Base-by-base conservation (phyloP, 2,797 vertebrate species). In the Coranthus polyacanthus region DNA sequence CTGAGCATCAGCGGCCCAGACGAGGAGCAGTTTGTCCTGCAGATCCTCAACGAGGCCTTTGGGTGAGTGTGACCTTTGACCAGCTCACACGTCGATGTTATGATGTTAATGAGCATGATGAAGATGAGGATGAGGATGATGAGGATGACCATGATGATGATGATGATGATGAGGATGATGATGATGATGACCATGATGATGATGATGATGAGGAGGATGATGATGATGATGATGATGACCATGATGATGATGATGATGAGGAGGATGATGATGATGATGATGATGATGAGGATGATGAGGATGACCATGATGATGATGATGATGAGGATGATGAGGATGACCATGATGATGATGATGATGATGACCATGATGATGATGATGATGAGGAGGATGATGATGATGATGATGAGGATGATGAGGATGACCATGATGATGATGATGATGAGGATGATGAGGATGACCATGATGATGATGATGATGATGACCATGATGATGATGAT, bases 331-430 rank as follows among this genome's bases (percentile, higher is more conserved):
- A n/a, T n/a, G n/a, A n/a, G n/a, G n/a, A n/a, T n/a, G n/a, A n/a
- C n/a, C n/a, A 6, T 45, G 26, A 17, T 68, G 37, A 42, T 51
- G 16, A 44, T 70, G 46, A 39, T 44, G 24, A 36, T 72, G 98
- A 98, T 78, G 94, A 94, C 26, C 96, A 98, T 0, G 97, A 99
- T n/a, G n/a, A n/a, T n/a, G n/a, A n/a, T n/a, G n/a, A n/a, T n/a
- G n/a, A n/a, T n/a, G n/a, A n/a, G n/a, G n/a, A n/a, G n/a, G n/a
- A 15, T 15, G 13, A 6, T 45, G 26, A 17, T 68, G 37, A 42
- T 51, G 16, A 44, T 70, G 46, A 39, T 44, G 24, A 36, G n/a
- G n/a, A n/a, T n/a, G n/a, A n/a, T n/a, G n/a, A n/a, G n/a, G n/a
- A n/a, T n/a, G n/a, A n/a, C n/a, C n/a, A 15, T 15, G 13, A 6